A percentile compares a stretch with the other conserved stretches of the same genome.
These are phyloP conservation scores for Diplogasteroides magnus DNA, from an alignment of 1,140 invertebrate genomes.

Conservation along the genomic window DNA sequence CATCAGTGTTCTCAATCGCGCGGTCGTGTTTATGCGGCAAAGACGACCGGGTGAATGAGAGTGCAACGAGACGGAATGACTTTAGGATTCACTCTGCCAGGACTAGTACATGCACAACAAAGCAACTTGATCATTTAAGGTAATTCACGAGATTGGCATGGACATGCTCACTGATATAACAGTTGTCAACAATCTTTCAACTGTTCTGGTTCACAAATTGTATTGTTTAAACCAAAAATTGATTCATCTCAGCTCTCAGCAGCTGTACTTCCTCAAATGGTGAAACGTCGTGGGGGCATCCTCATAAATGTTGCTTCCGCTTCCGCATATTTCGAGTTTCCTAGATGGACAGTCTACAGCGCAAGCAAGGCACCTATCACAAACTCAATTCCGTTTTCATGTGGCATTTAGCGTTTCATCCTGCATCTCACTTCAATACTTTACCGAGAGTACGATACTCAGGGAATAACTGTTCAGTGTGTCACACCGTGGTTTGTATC, in stretches of 20 bases:
- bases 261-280: slow-evolving; percentile 37
- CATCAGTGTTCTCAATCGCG: too few relatives aligned
- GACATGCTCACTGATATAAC: slow-evolving; percentile 42
- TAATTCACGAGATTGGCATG: too few relatives aligned
- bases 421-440: slow-evolving; percentile 36
- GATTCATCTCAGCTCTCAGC: slow-evolving; percentile 26
- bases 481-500: slow-evolving; percentile 51
- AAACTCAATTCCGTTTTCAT: background rate
- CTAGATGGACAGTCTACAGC: slow-evolving; percentile 43
- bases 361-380: slow-evolving; percentile 41
- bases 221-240: slow-evolving; percentile 4
- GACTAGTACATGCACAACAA: too few relatives aligned
- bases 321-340: slow-evolving; percentile 20
- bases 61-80: too few relatives aligned
- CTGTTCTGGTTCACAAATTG: slow-evolving; percentile 24
- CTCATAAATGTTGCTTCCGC: slow-evolving; percentile 40
- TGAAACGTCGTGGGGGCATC: slow-evolving; percentile 30
- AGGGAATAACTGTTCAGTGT: slow-evolving; percentile 42
- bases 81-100: too few relatives aligned
- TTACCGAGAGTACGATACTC: slow-evolving; percentile 41
- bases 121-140: too few relatives aligned
- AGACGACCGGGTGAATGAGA: too few relatives aligned
- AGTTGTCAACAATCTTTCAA: slow-evolving; percentile 33
- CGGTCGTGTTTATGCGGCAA: too few relatives aligned
- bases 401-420: slow-evolving; percentile 38